Evolutionary conservation across 2,113 vertebrate species (phyloP).

Genomic region (Gyps fulvus): DNA sequence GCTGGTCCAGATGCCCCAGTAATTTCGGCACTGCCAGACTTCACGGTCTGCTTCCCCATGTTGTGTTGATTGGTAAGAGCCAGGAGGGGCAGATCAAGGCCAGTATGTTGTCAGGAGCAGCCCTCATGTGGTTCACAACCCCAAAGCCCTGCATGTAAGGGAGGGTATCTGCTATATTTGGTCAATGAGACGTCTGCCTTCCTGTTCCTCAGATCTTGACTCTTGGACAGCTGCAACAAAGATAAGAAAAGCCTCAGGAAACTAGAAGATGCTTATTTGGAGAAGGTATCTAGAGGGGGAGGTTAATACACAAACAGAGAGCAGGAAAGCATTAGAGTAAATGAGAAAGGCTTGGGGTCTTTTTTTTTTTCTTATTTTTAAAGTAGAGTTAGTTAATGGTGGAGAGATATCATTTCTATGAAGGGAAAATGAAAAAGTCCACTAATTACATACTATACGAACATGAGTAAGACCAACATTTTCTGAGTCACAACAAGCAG

Average conservation of each 20-base stretch:
- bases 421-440: slow-evolving; percentile 42
- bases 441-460: slow-evolving; percentile 18
- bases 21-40: neutral
- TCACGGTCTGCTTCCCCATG: neutral
- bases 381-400: slow-evolving; percentile 2
- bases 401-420: neutral
- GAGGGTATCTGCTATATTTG: slow-evolving; percentile 33
- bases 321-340: slow-evolving; percentile 20
- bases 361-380: neutral
- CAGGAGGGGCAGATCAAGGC: neutral
- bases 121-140: neutral
- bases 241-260: slow-evolving; percentile 59
- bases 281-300: slow-evolving; percentile 37
- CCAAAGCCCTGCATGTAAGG: neutral
- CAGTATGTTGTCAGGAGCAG: neutral
- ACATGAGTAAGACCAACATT: slow-evolving; percentile 35
- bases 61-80: neutral
- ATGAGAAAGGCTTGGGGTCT: slow-evolving; percentile 35
- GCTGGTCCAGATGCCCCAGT: neutral
- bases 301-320: slow-evolving; percentile 41
- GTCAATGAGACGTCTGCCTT: neutral
- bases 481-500: slow-evolving; percentile 63
- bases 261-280: slow-evolving; percentile 27
- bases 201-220: slow-evolving; percentile 42
- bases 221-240: slow-evolving; percentile 32